Evolutionary conservation across 2,797 vertebrate genomes (phyloP).

Genomic region (Tapera naevia): DNA sequence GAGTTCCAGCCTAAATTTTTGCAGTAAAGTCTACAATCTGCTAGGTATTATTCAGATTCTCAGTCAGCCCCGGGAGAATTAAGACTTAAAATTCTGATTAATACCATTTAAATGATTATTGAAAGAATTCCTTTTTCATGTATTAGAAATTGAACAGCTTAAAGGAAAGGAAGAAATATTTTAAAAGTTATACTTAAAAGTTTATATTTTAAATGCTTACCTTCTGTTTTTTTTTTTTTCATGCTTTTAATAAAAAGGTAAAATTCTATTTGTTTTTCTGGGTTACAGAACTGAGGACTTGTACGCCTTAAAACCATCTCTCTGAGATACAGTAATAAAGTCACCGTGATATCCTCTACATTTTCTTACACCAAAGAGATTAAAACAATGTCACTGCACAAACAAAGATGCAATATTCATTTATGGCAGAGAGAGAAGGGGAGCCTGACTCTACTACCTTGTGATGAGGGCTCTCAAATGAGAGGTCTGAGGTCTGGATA

Average conservation of each 20-base stretch:
- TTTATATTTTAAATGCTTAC: neutral
- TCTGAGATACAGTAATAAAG: neutral
- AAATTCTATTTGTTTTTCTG: neutral
- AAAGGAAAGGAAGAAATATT: neutral
- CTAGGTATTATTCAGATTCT: neutral
- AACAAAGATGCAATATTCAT: neutral
- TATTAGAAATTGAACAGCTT: neutral
- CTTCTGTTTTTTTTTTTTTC: neutral
- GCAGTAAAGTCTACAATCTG: neutral
- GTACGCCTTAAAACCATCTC: neutral
- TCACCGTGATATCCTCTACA: neutral
- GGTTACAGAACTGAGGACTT: neutral
- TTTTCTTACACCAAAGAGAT: neutral
- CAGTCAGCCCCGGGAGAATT: neutral
- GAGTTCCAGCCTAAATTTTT: neutral
- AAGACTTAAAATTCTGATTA: neutral
- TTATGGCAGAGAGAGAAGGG: neutral
- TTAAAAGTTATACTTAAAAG: neutral
- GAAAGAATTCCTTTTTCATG: neutral
- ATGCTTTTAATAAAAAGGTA: neutral
- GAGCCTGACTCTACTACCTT: neutral
- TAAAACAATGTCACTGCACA: neutral
- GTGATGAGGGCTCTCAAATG: neutral
- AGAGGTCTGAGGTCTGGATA: conserved; percentile 3
- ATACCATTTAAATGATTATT: neutral